phyloP scores from a whole-genome alignment of 2,113 vertebrate genomes.

The Rhinolophus ferrumequinum region DNA sequence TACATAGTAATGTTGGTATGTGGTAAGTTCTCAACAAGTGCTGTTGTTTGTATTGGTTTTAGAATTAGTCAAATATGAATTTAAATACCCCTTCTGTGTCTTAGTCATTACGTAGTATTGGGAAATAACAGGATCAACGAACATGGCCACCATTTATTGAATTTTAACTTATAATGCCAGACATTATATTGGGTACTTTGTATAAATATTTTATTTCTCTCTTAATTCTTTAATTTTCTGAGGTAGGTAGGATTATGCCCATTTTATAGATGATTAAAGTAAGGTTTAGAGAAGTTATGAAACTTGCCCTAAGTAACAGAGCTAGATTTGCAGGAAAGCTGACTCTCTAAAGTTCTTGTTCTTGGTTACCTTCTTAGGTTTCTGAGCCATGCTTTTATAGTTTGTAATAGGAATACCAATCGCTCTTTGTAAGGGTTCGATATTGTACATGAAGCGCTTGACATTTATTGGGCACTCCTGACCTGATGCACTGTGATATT shows the following conservation, averaged over 20 bases:
- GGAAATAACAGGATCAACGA: background rate
- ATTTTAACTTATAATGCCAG: background rate
- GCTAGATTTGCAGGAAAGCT: background rate
- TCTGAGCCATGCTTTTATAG: background rate
- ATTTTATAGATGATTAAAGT: constrained; percentile 53
- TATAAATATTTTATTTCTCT: background rate
- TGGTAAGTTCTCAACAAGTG: background rate
- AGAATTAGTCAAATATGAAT: background rate
- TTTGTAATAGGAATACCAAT: background rate
- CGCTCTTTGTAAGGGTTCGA: background rate
- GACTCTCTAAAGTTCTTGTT: background rate
- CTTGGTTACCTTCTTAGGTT: background rate
- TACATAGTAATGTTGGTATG: background rate
- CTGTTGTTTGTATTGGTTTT: background rate
- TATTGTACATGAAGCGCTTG: background rate
- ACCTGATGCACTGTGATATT: background rate
- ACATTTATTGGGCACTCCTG: background rate
- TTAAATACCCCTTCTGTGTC: background rate
- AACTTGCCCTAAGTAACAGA: background rate
- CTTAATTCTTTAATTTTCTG: constrained; percentile 26
- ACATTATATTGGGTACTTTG: background rate
- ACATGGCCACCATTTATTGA: background rate
- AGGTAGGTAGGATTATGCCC: background rate
- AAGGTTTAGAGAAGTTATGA: constrained; percentile 54
- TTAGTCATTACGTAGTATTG: background rate